Conservation (phyloP, 2,797 vertebrate genomes). For the Peromyscus melanophrys region DNA sequence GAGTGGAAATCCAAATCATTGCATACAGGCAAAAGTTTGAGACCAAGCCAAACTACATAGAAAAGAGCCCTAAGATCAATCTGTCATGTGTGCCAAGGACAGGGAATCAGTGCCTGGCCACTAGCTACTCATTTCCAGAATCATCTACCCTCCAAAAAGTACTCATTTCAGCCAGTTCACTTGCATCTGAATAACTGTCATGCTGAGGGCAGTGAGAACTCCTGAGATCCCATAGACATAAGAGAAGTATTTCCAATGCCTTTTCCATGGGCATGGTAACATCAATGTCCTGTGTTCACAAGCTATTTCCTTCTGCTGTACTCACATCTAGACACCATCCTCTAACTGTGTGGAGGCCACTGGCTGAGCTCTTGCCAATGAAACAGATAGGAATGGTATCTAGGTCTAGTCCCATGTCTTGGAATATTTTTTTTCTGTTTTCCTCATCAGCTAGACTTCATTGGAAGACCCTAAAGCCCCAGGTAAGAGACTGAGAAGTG, state of each 20-base stretch:
- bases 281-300: neutral
- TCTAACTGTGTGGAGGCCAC: neutral
- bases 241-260: neutral
- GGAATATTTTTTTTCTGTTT: neutral
- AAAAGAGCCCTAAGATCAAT: neutral
- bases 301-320: neutral
- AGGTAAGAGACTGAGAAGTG: neutral
- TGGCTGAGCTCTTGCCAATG: constrained; percentile 2
- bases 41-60: constrained; percentile 22
- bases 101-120: neutral
- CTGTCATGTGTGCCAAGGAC: neutral
- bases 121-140: constrained; percentile 37
- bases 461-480: neutral
- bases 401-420: neutral
- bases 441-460: neutral
- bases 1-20: neutral
- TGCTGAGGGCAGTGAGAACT: neutral
- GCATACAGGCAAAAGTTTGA: neutral
- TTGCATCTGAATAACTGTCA: neutral
- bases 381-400: constrained; percentile 1
- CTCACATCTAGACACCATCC: neutral
- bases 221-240: neutral
- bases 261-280: neutral
- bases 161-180: neutral
- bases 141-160: neutral